These are phyloP conservation scores for Carassius auratus DNA, from an alignment of 2,113 vertebrate genomes.

Conservation along the genomic window DNA sequence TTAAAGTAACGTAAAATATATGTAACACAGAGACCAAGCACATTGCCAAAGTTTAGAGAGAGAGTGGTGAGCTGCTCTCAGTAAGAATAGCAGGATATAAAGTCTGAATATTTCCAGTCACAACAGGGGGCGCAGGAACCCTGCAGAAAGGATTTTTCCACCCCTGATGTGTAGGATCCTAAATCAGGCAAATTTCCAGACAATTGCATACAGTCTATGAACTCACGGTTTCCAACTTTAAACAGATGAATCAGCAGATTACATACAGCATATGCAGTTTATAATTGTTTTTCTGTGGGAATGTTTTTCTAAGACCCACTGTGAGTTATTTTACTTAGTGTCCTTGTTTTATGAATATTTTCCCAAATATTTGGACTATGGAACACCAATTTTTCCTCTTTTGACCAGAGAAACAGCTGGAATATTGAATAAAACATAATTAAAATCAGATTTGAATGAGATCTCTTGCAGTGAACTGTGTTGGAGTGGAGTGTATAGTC, in stretches of 20 bases:
- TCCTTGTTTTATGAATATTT: slow-evolving; percentile 7
- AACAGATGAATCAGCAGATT: slow-evolving; percentile 19
- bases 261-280: slow-evolving; percentile 11
- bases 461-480: background rate
- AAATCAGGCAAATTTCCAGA: slow-evolving; percentile 22
- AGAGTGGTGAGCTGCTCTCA: background rate
- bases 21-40: background rate
- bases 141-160: slow-evolving; percentile 18
- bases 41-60: background rate
- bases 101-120: background rate
- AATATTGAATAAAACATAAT: slow-evolving; percentile 1
- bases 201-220: slow-evolving; percentile 25
- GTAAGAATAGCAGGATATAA: background rate
- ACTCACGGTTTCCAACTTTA: slow-evolving; percentile 25
- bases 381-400: background rate
- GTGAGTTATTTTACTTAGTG: slow-evolving; percentile 1
- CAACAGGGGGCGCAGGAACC: slow-evolving; percentile 27
- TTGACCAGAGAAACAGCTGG: slow-evolving; percentile 6
- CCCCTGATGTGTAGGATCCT: background rate
- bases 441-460: background rate
- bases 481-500: background rate
- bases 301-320: slow-evolving; percentile 5
- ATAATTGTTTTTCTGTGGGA: background rate
- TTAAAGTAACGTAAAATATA: background rate
- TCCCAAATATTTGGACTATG: background rate